phyloP scores from a whole-genome alignment of 2,888 invertebrate genomes.

The Dexiosoma caninum region DNA sequence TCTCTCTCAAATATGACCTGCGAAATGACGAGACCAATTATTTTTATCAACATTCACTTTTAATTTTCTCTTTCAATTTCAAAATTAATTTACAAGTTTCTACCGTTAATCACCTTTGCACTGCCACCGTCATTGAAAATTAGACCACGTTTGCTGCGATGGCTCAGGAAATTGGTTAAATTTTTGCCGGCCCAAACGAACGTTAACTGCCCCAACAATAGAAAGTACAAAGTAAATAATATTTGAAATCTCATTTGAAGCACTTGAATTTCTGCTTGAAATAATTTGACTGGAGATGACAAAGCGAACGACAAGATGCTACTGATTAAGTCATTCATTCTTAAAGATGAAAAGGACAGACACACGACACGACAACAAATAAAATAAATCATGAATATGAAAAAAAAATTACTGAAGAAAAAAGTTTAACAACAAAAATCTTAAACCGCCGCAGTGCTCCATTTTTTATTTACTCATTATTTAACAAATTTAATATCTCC shows the following conservation, averaged over 20 bases:
- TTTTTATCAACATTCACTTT: neutral
- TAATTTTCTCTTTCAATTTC: neutral
- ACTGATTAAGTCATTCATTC: slow-evolving; percentile 22
- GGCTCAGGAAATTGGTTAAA: slow-evolving; percentile 40
- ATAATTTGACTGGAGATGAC: neutral
- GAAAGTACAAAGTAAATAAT: neutral
- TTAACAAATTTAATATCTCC: no score
- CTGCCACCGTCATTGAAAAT: slow-evolving; percentile 63
- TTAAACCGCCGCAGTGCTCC: no score
- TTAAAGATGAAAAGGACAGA: neutral
- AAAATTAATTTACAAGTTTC: neutral
- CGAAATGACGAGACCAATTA: no score
- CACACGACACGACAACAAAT: neutral
- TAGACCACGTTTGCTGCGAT: slow-evolving; percentile 62
- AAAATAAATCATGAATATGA: neutral
- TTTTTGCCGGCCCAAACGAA: slow-evolving; percentile 37
- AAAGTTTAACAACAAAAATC: no score
- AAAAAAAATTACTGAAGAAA: neutral
- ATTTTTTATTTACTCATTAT: neutral
- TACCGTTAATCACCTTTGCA: slow-evolving; percentile 37
- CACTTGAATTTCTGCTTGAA: neutral
- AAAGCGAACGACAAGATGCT: neutral
- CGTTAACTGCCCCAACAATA: slow-evolving; percentile 3
- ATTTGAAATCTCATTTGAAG: neutral
- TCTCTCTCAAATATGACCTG: no score